phyloP scores from a whole-genome alignment of 1,140 invertebrate genomes.

The Lepidurus arcticus region DNA sequence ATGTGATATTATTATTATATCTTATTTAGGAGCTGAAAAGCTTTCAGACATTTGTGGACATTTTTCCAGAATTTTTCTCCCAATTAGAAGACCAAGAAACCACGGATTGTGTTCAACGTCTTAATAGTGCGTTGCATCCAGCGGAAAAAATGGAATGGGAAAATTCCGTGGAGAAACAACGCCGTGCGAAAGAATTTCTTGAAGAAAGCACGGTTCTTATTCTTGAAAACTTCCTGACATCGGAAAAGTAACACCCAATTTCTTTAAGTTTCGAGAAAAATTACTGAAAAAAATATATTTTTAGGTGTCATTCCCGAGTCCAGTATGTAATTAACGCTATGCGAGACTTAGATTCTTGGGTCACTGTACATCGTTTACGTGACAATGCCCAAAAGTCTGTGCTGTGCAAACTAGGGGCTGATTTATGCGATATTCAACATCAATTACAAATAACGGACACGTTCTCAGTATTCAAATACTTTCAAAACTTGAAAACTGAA shows the following conservation, averaged over 20 bases:
- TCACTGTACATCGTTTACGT: neutral
- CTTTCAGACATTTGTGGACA: neutral
- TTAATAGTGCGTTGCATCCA: neutral
- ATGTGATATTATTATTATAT: neutral
- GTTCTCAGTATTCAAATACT: neutral
- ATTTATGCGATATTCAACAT: neutral
- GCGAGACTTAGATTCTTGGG: neutral
- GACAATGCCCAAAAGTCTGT: neutral
- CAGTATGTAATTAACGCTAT: neutral
- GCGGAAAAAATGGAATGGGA: neutral
- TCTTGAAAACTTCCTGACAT: neutral
- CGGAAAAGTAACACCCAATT: neutral
- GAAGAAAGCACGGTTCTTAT: neutral
- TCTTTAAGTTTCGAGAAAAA: neutral
- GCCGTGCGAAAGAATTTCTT: neutral
- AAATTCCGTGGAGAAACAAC: neutral
- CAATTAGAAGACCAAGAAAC: neutral
- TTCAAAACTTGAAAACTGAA: neutral
- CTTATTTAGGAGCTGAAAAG: neutral
- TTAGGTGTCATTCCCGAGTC: neutral
- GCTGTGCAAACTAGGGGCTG: neutral
- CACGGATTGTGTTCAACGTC: neutral
- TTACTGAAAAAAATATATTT: neutral
- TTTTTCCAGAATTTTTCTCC: neutral
- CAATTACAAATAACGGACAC: slow-evolving; percentile 5